A percentile compares a stretch with the other conserved stretches of the same genome.
These are phyloP conservation scores for Toxostoma redivivum DNA, from an alignment of 2,113 vertebrate species.

Conservation along the genomic window DNA sequence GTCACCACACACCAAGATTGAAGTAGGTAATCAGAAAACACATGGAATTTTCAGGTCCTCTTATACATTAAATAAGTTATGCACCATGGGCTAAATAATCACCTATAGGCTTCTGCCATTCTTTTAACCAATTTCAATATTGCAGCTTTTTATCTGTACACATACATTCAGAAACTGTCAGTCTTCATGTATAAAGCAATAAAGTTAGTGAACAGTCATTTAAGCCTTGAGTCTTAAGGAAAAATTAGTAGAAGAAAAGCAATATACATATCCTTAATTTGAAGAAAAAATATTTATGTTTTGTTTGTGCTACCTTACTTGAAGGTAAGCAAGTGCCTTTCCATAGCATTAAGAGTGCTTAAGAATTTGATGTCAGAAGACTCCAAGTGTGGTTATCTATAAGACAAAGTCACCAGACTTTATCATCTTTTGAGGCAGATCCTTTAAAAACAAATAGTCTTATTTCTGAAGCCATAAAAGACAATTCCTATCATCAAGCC, in stretches of 20 bases:
- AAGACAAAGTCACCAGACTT: background rate
- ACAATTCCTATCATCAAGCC: background rate
- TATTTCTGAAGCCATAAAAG: background rate
- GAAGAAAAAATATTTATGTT: background rate
- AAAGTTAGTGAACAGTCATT: background rate
- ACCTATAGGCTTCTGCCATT: background rate
- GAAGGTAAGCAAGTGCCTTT: background rate
- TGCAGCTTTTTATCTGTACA: background rate
- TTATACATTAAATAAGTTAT: background rate
- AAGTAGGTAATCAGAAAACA: background rate
- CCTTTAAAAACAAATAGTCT: background rate
- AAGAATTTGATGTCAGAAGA: background rate
- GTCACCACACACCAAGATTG: rapidly evolving
- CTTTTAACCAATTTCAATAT: background rate
- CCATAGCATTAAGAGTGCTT: background rate
- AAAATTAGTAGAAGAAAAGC: background rate
- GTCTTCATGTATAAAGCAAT: background rate
- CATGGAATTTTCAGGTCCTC: background rate
- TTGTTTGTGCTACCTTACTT: background rate
- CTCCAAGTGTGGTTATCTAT: background rate
- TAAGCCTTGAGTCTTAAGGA: background rate
- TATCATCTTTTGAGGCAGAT: background rate
- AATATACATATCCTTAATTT: background rate
- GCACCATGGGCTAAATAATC: background rate
- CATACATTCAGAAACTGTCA: background rate